These are phyloP conservation scores for Diogma glabrata DNA, from an alignment of 2,888 invertebrate species.

Conservation along the genomic window DNA sequence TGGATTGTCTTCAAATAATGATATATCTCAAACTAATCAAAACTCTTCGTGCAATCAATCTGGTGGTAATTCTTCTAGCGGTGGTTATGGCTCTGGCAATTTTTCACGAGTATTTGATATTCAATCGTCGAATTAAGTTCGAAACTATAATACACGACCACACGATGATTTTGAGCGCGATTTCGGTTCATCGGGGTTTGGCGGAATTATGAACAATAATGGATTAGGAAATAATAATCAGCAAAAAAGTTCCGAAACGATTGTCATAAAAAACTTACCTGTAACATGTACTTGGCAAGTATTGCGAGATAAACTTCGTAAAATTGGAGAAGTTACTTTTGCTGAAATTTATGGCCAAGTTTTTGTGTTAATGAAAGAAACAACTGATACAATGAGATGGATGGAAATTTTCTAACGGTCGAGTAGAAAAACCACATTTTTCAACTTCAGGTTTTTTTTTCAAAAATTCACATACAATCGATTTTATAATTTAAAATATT, in stretches of 20 bases:
- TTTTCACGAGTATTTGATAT: background rate
- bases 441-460: no score
- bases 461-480: no score
- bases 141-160: slow-evolving; percentile 22
- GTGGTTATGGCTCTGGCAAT: slow-evolving; percentile 17
- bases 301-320: slow-evolving; percentile 82
- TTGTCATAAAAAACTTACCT: slow-evolving; percentile 69
- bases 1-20: background rate
- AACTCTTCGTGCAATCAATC: background rate
- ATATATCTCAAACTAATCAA: background rate
- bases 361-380: no score
- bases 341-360: slow-evolving; percentile 86
- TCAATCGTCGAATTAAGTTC: slow-evolving; percentile 15
- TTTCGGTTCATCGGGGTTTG: slow-evolving; percentile 6
- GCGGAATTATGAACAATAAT: slow-evolving; percentile 18
- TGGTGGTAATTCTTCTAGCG: slow-evolving; percentile 21
- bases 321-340: slow-evolving; percentile 87
- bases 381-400: no score
- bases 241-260: slow-evolving; percentile 47
- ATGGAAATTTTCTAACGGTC: no score
- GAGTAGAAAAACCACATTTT: no score
- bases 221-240: no score
- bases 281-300: slow-evolving; percentile 87
- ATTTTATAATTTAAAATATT: no score
- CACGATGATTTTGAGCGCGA: slow-evolving; percentile 12